phyloP scores from a whole-genome alignment of 2,113 vertebrate genomes.

The Prunella himalayana region DNA sequence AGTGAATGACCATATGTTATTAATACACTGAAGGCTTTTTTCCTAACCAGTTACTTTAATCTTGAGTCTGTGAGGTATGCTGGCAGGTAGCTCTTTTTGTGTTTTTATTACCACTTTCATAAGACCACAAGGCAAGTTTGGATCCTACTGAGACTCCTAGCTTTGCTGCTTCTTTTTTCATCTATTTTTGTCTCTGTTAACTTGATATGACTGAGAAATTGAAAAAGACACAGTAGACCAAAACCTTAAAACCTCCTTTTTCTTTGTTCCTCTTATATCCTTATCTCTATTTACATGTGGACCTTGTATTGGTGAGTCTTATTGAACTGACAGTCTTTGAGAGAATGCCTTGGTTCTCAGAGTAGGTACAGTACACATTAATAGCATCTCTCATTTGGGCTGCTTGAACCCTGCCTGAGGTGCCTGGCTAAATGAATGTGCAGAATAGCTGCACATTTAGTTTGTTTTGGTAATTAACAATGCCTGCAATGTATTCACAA shows the following conservation, averaged over 20 bases:
- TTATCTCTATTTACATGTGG: background rate
- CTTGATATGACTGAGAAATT: background rate
- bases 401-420: background rate
- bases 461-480: background rate
- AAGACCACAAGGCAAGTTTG: background rate
- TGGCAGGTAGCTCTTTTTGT: background rate
- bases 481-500: background rate
- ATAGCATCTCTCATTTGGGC: background rate
- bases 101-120: background rate
- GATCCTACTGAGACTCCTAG: background rate
- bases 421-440: background rate
- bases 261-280: background rate
- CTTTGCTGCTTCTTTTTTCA: background rate
- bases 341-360: background rate
- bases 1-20: background rate
- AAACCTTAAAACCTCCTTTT: background rate
- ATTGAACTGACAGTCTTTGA: background rate
- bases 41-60: background rate
- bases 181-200: background rate
- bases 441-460: background rate
- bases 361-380: background rate
- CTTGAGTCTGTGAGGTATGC: background rate
- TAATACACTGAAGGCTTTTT: background rate
- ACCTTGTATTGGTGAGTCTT: background rate
- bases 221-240: background rate